Base-by-base conservation (phyloP, 37 sponge, comb jelly and placozoan species). In the Agelas oroides region DNA sequence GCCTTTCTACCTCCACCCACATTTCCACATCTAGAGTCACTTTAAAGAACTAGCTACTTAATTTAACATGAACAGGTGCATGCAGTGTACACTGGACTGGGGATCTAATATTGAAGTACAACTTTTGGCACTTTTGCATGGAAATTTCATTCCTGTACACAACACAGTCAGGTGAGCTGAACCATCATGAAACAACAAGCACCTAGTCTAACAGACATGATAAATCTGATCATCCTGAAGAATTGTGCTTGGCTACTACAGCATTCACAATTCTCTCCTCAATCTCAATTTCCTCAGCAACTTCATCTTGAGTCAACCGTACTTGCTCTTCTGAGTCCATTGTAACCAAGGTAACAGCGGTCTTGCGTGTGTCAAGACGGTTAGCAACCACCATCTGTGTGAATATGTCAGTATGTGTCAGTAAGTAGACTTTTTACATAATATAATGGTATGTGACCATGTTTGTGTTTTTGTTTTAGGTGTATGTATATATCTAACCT, bases 381-480 rank as follows among this genome's bases (percentile, higher is more conserved):
- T 97, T 97, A 34, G 92, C 94, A 41, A 97, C 84, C 23, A 97
- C 97, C 28, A 94, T 73, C 83, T 92, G 71, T 27, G 53, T 32
- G 65, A 16, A 53, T 24, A 2, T 2, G 25, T 76, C 13, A 62
- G 19, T 61, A 24, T 12, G 19, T 6, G 16, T 82, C 5, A 8
- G 15, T 27, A 21, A 62, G 23, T 2, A 11, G 62, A 17, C 20
- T 27, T 34, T 61, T 21, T 54, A 24, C 5, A 39, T 37, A 71
- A 71, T 23, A 57, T 52, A 11, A n/a, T n/a, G n/a, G n/a, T n/a
- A n/a, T n/a, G 24, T 41, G 30, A 17, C 23, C 23, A 35, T 32
- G 57, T 11, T 58, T 46, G 8, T n/a, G n/a, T n/a, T n/a, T n/a
- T 46, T 5, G 14, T 11, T 21, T 13, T 36, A 76, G 66, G 5